Evolutionary conservation across 2,113 vertebrate genomes (phyloP).

Genomic region (Oophaga pumilio): DNA sequence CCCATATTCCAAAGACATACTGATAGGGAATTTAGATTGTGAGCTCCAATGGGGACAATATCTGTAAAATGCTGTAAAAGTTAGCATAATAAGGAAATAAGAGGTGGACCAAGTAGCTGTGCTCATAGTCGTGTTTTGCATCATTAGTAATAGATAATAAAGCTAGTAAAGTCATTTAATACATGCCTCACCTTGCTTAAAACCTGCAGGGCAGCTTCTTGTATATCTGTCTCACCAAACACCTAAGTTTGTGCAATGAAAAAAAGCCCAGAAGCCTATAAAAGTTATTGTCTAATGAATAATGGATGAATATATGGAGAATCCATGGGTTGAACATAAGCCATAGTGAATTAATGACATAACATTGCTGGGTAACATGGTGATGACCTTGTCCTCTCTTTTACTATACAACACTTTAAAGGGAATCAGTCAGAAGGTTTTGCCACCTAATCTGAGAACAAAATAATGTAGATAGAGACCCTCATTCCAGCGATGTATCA

Average conservation of each 20-base stretch:
- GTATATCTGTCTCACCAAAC: not conserved
- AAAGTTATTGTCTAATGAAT: not conserved
- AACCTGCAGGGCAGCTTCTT: constrained; percentile 14
- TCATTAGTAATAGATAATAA: not conserved
- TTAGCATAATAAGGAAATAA: too few relatives aligned
- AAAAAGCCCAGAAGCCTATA: not conserved
- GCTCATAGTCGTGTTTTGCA: not conserved
- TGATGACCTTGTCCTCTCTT: not conserved
- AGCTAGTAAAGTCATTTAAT: constrained; percentile 13
- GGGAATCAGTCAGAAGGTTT: too few relatives aligned
- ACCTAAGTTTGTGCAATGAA: not conserved
- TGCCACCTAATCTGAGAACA: too few relatives aligned
- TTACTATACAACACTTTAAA: not conserved
- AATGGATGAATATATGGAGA: not conserved
- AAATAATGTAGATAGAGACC: too few relatives aligned
- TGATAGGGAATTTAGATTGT: too few relatives aligned
- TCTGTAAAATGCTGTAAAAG: too few relatives aligned
- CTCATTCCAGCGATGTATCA: too few relatives aligned
- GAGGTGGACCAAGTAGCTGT: not conserved
- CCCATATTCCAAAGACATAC: too few relatives aligned
- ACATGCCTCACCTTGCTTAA: not conserved
- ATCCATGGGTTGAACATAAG: not conserved
- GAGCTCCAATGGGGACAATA: too few relatives aligned
- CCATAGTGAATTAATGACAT: not conserved
- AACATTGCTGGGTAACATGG: not conserved